phyloP scores from a whole-genome alignment of 2,888 invertebrate genomes.

The Chelonus formosanus region DNA sequence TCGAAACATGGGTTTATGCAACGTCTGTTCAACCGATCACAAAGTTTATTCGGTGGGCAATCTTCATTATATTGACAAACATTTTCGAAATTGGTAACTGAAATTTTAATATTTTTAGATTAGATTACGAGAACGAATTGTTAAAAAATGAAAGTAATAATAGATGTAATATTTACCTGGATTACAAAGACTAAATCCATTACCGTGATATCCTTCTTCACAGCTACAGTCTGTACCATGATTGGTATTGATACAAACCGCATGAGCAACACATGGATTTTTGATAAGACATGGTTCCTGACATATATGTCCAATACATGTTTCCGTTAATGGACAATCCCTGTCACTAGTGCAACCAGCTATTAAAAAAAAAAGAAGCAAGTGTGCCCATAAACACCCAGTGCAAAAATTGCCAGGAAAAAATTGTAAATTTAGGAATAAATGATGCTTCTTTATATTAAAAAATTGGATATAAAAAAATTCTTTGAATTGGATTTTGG shows the following conservation, averaged over 20 bases:
- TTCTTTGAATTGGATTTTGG: no score
- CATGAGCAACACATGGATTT: constrained; percentile 84
- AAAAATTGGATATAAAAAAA: no score
- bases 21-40: constrained; percentile 83
- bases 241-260: constrained; percentile 87
- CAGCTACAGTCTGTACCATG: constrained; percentile 89
- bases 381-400: constrained; percentile 55
- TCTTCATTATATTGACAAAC: constrained; percentile 91
- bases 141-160: no score
- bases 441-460: neutral
- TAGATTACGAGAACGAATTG: no score
- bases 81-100: constrained; percentile 67
- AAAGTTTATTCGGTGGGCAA: constrained; percentile 85
- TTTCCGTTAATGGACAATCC: constrained; percentile 86
- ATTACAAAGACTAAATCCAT: constrained; percentile 82
- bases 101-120: constrained; percentile 33
- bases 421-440: neutral
- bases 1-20: constrained; percentile 85
- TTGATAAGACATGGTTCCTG: constrained; percentile 87
- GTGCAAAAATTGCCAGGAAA: constrained; percentile 26
- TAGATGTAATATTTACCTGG: constrained; percentile 70
- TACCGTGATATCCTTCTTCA: constrained; percentile 85
- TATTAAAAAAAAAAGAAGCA: constrained; percentile 55
- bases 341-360: constrained; percentile 87
- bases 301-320: constrained; percentile 85